These are phyloP conservation scores for Gonocerus acuteangulatus DNA, from an alignment of 2,888 invertebrate species.

Conservation along the genomic window DNA sequence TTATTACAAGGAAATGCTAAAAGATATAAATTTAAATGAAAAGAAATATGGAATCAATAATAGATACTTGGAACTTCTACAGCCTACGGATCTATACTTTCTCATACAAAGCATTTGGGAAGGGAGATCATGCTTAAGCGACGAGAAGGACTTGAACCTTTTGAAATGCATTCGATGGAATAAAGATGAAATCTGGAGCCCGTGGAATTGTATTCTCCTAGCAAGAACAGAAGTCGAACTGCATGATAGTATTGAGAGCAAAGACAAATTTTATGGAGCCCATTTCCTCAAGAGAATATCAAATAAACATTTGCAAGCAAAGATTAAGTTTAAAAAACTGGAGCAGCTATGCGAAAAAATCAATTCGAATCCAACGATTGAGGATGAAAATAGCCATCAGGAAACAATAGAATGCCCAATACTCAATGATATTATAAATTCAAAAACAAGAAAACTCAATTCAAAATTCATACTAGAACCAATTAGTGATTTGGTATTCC, in stretches of 20 bases:
- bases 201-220: constrained; percentile 25
- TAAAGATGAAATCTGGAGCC: constrained; percentile 5
- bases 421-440: not conserved
- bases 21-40: not conserved
- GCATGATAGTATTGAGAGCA: not conserved
- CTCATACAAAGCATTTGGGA: constrained; percentile 19
- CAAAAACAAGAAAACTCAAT: not conserved
- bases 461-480: constrained; percentile 3
- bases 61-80: not conserved
- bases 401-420: not conserved
- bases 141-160: constrained; percentile 1
- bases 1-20: constrained; percentile 6
- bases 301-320: constrained; percentile 17
- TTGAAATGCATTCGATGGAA: constrained; percentile 14
- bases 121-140: constrained; percentile 19
- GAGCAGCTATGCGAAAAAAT: constrained; percentile 1
- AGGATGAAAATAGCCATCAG: not conserved
- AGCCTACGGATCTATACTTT: constrained; percentile 1
- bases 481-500: constrained; percentile 20
- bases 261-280: constrained; percentile 5
- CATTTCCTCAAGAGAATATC: constrained; percentile 16
- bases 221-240: constrained; percentile 17
- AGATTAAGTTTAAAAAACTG: constrained; percentile 8
- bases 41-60: not conserved
- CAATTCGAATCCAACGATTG: not conserved